Conservation (phyloP, 1,140 invertebrate species). For the Scaptomyza hsui region DNA sequence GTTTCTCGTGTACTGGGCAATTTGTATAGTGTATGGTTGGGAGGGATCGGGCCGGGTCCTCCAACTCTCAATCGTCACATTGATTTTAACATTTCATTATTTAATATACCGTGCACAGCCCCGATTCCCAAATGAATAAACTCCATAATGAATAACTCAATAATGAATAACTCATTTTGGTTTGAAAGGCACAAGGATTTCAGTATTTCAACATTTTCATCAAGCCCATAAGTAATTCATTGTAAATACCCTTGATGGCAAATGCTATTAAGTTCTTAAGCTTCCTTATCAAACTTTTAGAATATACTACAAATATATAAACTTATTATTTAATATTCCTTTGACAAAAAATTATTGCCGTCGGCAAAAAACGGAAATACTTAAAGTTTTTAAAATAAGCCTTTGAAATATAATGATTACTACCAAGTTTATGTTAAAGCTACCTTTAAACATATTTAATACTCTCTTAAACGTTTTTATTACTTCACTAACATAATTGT, state of each 20-base stretch:
- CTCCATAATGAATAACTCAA: slow-evolving; percentile 49
- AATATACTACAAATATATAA: no score
- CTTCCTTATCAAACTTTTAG: no score
- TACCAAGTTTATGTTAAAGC: no score
- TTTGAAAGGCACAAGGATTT: neutral
- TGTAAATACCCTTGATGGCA: neutral
- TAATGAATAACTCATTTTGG: slow-evolving; percentile 71
- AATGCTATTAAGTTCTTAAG: neutral
- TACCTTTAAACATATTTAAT: no score
- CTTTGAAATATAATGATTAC: no score
- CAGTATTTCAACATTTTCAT: neutral
- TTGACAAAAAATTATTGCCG: no score
- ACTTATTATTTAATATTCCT: no score
- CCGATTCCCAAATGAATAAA: slow-evolving; percentile 33
- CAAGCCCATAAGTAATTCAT: slow-evolving; percentile 6
- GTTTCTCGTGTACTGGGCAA: slow-evolving; percentile 3
- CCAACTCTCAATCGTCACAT: slow-evolving; percentile 32
- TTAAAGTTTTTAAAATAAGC: no score
- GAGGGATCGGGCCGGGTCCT: neutral
- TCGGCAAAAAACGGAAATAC: no score
- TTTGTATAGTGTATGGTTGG: neutral
- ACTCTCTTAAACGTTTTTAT: no score
- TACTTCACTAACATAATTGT: no score
- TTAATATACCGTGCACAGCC: slow-evolving; percentile 49
- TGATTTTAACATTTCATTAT: slow-evolving; percentile 83